phyloP scores from a whole-genome alignment of 1,140 invertebrate genomes.

The Procambarus clarkii region DNA sequence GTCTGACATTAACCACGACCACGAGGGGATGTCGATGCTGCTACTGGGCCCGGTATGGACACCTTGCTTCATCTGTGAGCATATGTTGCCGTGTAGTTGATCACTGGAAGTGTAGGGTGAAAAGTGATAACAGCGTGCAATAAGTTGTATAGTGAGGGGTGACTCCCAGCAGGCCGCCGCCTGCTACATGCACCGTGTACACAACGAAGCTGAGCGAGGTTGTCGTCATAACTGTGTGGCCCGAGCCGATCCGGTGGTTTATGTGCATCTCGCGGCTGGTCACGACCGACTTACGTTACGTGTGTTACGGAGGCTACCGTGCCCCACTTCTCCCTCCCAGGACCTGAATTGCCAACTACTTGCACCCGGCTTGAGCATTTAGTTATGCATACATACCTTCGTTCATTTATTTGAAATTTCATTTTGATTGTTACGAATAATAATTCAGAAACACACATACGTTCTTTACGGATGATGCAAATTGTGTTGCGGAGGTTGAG shows the following conservation, averaged over 20 bases:
- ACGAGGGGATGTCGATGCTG: slow-evolving; percentile 38
- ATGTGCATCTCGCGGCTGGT: neutral
- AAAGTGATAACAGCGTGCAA: neutral
- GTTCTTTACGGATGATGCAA: slow-evolving; percentile 20
- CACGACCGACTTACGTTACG: neutral
- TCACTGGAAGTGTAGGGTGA: too few species aligned
- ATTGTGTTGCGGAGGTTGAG: too few species aligned
- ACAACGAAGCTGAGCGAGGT: neutral
- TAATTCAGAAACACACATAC: too few species aligned
- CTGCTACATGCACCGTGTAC: neutral
- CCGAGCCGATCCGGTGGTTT: neutral
- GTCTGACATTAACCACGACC: slow-evolving; percentile 16
- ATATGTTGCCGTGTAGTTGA: neutral
- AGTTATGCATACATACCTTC: too few species aligned
- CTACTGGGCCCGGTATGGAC: slow-evolving; percentile 27
- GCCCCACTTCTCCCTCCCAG: neutral
- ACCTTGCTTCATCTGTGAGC: neutral
- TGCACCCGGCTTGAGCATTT: too few species aligned
- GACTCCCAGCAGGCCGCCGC: neutral
- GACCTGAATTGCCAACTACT: too few species aligned
- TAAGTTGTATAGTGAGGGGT: neutral
- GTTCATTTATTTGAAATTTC: too few species aligned
- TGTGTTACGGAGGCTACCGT: neutral
- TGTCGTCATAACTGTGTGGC: neutral
- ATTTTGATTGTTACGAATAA: too few species aligned